These are phyloP conservation scores for Diploptera punctata DNA, from an alignment of 2,888 invertebrate species.

Conservation along the genomic window DNA sequence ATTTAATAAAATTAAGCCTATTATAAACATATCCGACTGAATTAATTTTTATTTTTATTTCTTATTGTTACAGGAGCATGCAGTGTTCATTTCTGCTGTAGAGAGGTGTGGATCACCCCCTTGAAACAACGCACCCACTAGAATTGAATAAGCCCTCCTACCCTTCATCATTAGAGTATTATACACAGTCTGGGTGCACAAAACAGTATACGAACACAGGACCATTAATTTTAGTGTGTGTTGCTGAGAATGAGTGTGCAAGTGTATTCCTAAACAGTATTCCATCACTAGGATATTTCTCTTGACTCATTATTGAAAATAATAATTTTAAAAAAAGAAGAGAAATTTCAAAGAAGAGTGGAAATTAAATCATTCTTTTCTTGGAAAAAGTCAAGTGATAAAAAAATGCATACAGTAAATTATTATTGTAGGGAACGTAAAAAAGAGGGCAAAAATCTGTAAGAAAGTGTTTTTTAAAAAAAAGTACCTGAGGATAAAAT, in stretches of 20 bases:
- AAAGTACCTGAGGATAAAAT: constrained; percentile 15
- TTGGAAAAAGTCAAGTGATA: too few species aligned
- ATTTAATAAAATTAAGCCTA: too few species aligned
- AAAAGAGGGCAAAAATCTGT: not conserved
- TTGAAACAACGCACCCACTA: constrained; percentile 2
- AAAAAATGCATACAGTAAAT: too few species aligned
- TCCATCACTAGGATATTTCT: not conserved
- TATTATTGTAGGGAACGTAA: too few species aligned
- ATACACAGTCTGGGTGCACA: not conserved
- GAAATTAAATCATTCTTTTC: too few species aligned
- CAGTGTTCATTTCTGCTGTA: not conserved
- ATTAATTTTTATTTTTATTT: not conserved
- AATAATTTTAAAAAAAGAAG: too few species aligned
- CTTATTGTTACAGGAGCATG: not conserved
- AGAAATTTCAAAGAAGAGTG: too few species aligned
- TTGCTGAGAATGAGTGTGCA: not conserved
- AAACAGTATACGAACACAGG: constrained; percentile 7
- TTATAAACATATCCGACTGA: too few species aligned
- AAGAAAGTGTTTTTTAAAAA: not conserved
- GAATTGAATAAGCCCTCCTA: not conserved
- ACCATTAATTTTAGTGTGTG: not conserved
- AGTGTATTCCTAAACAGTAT: not conserved
- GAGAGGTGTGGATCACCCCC: not conserved
- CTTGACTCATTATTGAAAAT: too few species aligned
- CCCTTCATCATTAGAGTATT: not conserved